These are phyloP conservation scores for Cetonia aurata DNA, from an alignment of 2,888 invertebrate species.

Conservation along the genomic window DNA sequence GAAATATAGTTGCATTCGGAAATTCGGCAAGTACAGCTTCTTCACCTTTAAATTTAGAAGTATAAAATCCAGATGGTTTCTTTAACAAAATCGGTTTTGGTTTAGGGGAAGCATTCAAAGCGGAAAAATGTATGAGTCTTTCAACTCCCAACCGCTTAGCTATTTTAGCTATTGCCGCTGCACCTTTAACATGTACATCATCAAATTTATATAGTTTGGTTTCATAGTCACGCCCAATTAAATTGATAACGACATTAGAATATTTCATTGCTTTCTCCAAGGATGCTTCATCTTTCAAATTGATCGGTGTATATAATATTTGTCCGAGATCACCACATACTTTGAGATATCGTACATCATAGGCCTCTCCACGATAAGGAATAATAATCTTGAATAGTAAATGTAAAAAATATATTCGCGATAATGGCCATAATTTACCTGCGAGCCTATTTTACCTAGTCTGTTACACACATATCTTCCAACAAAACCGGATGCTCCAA, in stretches of 20 bases:
- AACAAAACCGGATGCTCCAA: slow-evolving; percentile 91
- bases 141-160: slow-evolving; percentile 86
- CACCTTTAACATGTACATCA: slow-evolving; percentile 90
- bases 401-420: not conserved
- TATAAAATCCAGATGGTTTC: slow-evolving; percentile 83
- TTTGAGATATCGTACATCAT: slow-evolving; percentile 83
- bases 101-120: slow-evolving; percentile 81
- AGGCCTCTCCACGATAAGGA: slow-evolving; percentile 91
- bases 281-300: slow-evolving; percentile 87
- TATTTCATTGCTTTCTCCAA: slow-evolving; percentile 88
- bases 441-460: slow-evolving; percentile 88
- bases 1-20: slow-evolving; percentile 93
- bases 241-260: slow-evolving; percentile 97
- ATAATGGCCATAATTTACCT: slow-evolving; percentile 68
- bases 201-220: slow-evolving; percentile 90
- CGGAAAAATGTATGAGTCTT: slow-evolving; percentile 91
- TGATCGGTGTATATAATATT: slow-evolving; percentile 88
- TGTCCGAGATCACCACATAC: slow-evolving; percentile 95
- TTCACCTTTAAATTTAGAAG: slow-evolving; percentile 88
- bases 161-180: slow-evolving; percentile 84
- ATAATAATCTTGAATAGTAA: slow-evolving; percentile 80
- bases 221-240: slow-evolving; percentile 92
- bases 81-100: slow-evolving; percentile 77
- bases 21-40: slow-evolving; percentile 93
- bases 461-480: slow-evolving; percentile 91